Percentiles rank a stretch among this genome's conserved stretches.
Evolutionary conservation across 2,797 vertebrate genomes (phyloP).

Genomic region (Epinephelus malabaricus): DNA sequence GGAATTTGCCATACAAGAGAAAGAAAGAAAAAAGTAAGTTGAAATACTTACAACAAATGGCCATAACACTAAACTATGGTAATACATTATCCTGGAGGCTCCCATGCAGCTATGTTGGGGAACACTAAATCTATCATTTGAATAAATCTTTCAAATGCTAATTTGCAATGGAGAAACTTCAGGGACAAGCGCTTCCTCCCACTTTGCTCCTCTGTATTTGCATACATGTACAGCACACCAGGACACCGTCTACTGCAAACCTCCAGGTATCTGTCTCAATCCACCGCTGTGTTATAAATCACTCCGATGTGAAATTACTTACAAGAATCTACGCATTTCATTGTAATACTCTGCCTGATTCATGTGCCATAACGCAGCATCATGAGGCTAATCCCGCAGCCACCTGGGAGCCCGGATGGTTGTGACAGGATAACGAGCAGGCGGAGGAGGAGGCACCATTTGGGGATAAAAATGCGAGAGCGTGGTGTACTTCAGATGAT

Average conservation of each 20-base stretch:
- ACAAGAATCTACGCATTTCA: conserved; percentile 57
- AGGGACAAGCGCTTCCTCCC: conserved; percentile 1
- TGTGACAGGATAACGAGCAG: conserved; percentile 42
- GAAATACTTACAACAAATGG: background rate
- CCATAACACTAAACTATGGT: conserved; percentile 2
- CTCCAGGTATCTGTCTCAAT: conserved; percentile 50
- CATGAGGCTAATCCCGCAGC: conserved; percentile 51
- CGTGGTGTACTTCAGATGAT: conserved; percentile 37
- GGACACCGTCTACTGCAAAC: conserved; percentile 23
- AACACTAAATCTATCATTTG: conserved; percentile 6
- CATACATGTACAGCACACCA: conserved; percentile 14
- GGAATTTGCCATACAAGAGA: background rate
- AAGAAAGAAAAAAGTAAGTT: background rate
- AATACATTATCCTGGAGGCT: background rate
- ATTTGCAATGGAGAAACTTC: conserved; percentile 12
- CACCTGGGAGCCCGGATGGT: conserved; percentile 48
- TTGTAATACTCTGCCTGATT: conserved; percentile 60
- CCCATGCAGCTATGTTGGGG: background rate
- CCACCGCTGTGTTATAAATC: conserved; percentile 66
- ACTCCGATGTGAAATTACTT: conserved; percentile 70
- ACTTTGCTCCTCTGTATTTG: conserved; percentile 11
- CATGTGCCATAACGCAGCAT: conserved; percentile 60
- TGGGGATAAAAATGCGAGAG: background rate
- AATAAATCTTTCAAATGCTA: conserved; percentile 36
- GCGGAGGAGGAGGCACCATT: conserved; percentile 4